Base-by-base conservation (phyloP, 2,888 invertebrate genomes). In the Candidula unifasciata region DNA sequence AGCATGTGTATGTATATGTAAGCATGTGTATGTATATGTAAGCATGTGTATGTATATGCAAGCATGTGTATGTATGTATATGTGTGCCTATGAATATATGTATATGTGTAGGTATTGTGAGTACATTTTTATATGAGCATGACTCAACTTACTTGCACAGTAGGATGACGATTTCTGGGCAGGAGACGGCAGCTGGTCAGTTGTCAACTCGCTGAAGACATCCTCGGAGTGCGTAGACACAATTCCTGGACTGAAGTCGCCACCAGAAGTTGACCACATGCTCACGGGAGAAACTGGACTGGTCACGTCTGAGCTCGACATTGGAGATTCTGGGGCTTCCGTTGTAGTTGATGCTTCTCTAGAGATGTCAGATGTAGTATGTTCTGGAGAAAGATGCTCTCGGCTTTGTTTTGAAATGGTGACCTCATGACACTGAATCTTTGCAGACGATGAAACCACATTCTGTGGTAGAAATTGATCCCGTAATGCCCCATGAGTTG, bases 81-180 rank as follows among this genome's bases (percentile, higher is more conserved):
- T n/a, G n/a, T n/a, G n/a, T n/a, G n/a, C n/a, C n/a, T n/a, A n/a
- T n/a, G n/a, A n/a, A n/a, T n/a, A n/a, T n/a, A n/a, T n/a, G n/a
- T n/a, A n/a, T n/a, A n/a, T n/a, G n/a, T n/a, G n/a, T n/a, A n/a
- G n/a, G n/a, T n/a, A n/a, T n/a, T n/a, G n/a, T n/a, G n/a, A n/a
- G n/a, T n/a, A n/a, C n/a, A n/a, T n/a, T n/a, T n/a, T n/a, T n/a
- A n/a, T n/a, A n/a, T n/a, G n/a, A n/a, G 44, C 44, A 44, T 10
- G 6, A 44, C 5, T 66, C 27, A 44, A 81, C 81, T 81, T 81
- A 81, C 81, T 81, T 52, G 81, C 73, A 8, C n/a, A 18, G 73
- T 33, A 60, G 73, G 24, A 60, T 3, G 71, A 73, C n/a, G 81
- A 81, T 2, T 30, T 52, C 33, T 35, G 69, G n/a, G 35, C 35